These are phyloP conservation scores for Danaus plexippus DNA, from an alignment of 1,140 invertebrate genomes.

Conservation along the genomic window DNA sequence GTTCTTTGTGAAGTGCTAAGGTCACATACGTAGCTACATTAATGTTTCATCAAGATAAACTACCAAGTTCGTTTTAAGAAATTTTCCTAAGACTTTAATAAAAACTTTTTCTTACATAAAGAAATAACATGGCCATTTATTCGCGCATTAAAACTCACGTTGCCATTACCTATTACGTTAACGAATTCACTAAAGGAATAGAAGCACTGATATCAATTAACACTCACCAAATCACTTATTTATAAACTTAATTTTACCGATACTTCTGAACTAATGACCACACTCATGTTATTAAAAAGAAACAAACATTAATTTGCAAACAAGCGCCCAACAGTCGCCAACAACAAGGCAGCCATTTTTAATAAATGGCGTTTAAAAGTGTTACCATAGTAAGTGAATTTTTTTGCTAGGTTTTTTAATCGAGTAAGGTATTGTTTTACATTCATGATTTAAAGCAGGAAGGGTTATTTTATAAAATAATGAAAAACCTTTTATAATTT, in stretches of 20 bases:
- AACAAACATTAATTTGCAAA: constrained; percentile 62
- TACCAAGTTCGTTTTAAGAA: neutral
- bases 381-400: constrained; percentile 24
- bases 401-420: too few relatives aligned
- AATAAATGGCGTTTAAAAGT: constrained; percentile 45
- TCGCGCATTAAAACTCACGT: constrained; percentile 48
- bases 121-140: constrained; percentile 22
- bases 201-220: constrained; percentile 10
- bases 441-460: too few relatives aligned
- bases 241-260: constrained; percentile 27
- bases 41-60: neutral
- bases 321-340: constrained; percentile 65
- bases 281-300: constrained; percentile 51
- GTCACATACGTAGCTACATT: constrained; percentile 28
- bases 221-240: constrained; percentile 47
- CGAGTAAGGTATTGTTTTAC: too few relatives aligned
- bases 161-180: constrained; percentile 48
- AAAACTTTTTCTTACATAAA: constrained; percentile 3
- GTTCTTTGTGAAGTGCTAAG: constrained; percentile 34
- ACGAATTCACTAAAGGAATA: constrained; percentile 15
- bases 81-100: neutral
- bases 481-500: too few relatives aligned
- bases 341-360: constrained; percentile 68
- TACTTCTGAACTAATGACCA: constrained; percentile 27
- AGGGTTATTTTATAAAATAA: too few relatives aligned